Percentiles rank a stretch among this genome's conserved stretches.
Evolutionary conservation across 1,140 invertebrate species (phyloP).

Genomic region (Sarcophaga peregrina): DNA sequence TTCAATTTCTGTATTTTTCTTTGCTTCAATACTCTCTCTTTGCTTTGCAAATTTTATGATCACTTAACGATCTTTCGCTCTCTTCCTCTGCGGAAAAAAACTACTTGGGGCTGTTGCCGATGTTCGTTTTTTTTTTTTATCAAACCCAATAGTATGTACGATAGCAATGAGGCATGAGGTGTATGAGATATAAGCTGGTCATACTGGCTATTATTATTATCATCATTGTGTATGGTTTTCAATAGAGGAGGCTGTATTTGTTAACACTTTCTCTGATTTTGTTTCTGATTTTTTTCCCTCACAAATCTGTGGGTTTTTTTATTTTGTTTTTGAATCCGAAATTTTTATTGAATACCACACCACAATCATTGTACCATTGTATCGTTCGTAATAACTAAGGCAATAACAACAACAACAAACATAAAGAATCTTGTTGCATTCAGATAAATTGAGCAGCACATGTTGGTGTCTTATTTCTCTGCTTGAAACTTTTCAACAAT

Average conservation of each 20-base stretch:
- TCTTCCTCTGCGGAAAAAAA: no score
- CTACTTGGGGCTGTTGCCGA: neutral
- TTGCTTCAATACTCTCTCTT: neutral
- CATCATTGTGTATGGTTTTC: no score
- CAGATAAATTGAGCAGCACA: constrained; percentile 19
- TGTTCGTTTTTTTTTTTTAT: neutral
- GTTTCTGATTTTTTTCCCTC: neutral
- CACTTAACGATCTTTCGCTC: no score
- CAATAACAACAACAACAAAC: neutral
- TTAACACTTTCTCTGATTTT: constrained; percentile 16
- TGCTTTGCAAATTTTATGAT: no score
- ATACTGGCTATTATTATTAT: no score
- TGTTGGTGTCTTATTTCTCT: neutral
- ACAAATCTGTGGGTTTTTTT: neutral
- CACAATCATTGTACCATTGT: no score
- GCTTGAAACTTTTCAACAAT: neutral
- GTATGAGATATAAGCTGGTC: no score
- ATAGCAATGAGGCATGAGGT: no score
- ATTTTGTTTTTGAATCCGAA: neutral
- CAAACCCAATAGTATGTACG: neutral
- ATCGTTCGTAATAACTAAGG: neutral
- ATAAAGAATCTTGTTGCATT: neutral
- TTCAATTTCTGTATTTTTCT: neutral
- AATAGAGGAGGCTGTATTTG: neutral
- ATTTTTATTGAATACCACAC: neutral